Conservation (phyloP, 1,140 invertebrate genomes). For the Gryllus bimaculatus region DNA sequence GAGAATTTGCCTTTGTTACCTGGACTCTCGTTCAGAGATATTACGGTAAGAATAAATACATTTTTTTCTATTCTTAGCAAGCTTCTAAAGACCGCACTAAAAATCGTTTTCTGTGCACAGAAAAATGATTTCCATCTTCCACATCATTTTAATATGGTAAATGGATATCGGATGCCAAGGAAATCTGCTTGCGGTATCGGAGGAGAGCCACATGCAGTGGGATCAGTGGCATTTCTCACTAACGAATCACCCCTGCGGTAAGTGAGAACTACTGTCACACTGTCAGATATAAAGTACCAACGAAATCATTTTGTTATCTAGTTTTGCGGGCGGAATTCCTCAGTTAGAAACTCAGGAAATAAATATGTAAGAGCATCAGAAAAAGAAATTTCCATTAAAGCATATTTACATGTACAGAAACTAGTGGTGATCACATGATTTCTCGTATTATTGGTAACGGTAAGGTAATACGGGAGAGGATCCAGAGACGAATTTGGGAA, state of each 20-base stretch:
- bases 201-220: neutral
- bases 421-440: too few species aligned
- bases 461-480: too few species aligned
- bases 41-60: neutral
- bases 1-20: neutral
- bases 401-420: too few species aligned
- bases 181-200: neutral
- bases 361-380: too few species aligned
- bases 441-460: too few species aligned
- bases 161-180: neutral
- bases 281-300: too few species aligned
- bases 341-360: too few species aligned
- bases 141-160: neutral
- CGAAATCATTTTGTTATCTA: too few species aligned
- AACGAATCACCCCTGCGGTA: neutral
- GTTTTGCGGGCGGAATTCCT: too few species aligned
- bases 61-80: neutral
- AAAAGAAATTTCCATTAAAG: too few species aligned
- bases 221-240: neutral
- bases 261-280: neutral
- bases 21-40: neutral
- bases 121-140: neutral
- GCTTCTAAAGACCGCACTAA: neutral
- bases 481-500: too few species aligned
- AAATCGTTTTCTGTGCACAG: neutral